phyloP scores from a whole-genome alignment of 1,140 invertebrate genomes.

The Leptinotarsa lineolata region DNA sequence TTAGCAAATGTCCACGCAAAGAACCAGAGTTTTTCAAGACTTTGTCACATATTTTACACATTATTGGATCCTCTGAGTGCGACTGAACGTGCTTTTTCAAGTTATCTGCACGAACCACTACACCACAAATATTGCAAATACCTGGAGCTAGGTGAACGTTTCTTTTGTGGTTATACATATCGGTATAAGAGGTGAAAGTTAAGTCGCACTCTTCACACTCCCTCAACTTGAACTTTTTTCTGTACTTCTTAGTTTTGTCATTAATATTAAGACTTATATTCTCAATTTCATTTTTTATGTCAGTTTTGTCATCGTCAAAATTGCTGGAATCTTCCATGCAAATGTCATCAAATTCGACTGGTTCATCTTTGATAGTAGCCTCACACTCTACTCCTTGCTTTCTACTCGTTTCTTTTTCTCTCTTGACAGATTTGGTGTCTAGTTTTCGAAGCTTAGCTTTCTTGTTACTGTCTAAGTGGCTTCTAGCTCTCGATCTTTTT shows the following conservation, averaged over 20 bases:
- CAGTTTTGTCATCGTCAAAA: conserved; percentile 10
- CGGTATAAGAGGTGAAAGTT: conserved; percentile 40
- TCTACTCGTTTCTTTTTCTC: neutral
- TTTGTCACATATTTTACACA: conserved; percentile 43
- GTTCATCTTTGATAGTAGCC: neutral
- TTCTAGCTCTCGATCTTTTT: conserved; percentile 17
- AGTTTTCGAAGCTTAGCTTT: neutral
- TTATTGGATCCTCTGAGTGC: conserved; percentile 39
- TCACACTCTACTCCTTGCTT: neutral
- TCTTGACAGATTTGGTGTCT: neutral
- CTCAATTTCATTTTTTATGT: neutral
- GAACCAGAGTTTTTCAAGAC: conserved; percentile 47
- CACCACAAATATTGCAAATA: conserved; percentile 48
- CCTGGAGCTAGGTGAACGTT: conserved; percentile 41
- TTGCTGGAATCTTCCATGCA: conserved; percentile 25
- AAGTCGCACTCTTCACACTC: conserved; percentile 42
- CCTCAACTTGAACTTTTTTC: conserved; percentile 34
- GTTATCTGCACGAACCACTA: conserved; percentile 44
- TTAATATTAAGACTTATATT: neutral
- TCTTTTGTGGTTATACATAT: conserved; percentile 45
- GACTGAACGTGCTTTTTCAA: conserved; percentile 44
- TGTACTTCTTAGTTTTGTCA: neutral
- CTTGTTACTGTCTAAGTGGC: neutral
- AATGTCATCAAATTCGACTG: neutral
- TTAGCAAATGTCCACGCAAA: conserved; percentile 39